These are phyloP conservation scores for Bombyx mandarina DNA, from an alignment of 1,140 invertebrate genomes.

Conservation along the genomic window DNA sequence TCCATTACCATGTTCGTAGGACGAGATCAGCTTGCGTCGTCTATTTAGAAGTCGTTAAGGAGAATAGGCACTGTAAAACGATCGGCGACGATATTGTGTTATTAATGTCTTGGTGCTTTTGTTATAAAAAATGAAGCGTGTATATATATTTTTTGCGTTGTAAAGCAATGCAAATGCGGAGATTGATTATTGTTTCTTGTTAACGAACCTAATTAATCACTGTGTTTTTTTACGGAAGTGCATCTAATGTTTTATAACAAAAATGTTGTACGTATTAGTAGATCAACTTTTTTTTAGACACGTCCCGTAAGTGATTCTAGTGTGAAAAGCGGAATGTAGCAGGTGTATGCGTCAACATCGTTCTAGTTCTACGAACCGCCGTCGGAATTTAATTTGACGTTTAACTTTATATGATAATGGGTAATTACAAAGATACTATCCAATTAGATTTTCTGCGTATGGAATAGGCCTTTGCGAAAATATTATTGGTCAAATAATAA, in stretches of 20 bases:
- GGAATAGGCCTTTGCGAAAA: not conserved
- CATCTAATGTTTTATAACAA: no score
- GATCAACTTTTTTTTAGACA: no score
- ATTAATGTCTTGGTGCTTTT: conserved; percentile 33
- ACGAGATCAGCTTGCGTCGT: conserved; percentile 47
- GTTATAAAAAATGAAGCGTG: conserved; percentile 27
- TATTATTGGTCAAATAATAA: no score
- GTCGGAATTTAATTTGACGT: conserved; percentile 17
- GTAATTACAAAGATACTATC: conserved; percentile 11
- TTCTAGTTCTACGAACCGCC: conserved; percentile 16
- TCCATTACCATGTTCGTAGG: conserved; percentile 63
- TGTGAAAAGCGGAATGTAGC: conserved; percentile 4
- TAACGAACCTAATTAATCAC: no score
- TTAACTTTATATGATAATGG: conserved; percentile 19
- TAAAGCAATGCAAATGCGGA: conserved; percentile 5
- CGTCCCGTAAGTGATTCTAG: not conserved
- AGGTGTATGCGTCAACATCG: conserved; percentile 6
- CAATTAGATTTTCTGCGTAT: conserved; percentile 9
- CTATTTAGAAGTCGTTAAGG: conserved; percentile 60
- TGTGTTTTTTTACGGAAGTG: no score
- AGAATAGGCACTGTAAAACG: conserved; percentile 49
- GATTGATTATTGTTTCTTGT: not conserved
- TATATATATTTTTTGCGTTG: conserved; percentile 18
- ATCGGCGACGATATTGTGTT: conserved; percentile 42
- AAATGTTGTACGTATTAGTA: no score